Base-by-base conservation (phyloP, 1,140 invertebrate genomes). In the Nomia melanderi region DNA sequence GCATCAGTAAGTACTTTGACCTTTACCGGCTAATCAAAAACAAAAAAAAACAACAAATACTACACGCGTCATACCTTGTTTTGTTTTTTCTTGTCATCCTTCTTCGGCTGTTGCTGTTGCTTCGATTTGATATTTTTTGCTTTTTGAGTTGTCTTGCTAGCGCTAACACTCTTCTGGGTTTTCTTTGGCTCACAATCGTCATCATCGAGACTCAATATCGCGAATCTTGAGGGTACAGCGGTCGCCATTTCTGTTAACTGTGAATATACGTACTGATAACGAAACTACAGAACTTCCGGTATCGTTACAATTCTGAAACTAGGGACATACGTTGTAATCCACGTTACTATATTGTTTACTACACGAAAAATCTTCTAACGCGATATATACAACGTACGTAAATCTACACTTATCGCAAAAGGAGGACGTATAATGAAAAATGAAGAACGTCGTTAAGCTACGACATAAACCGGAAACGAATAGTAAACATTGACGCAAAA, bases 191-290 rank as follows among this genome's bases (percentile, higher is more conserved):
- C 90, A 56, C 88, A 90, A 78, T 93, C 93, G 71, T 93, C 93
- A 62, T 93, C 93, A 50, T 93, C 93, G 31, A 93, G 88, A 72
- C 92, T 91, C 12, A 93, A 90, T 36, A 93, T 91, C 65, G 93
- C 91, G 79, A 93, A 93, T 66, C 93, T 82, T n/a, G 93, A 93
- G 1, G 93, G 92, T 23, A 93, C 90, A 17, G 91, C 90, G 60
- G 91, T 91, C 83, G 92, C 92, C 91, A 92, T 93, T 91, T 88
- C 81, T 81, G 44, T 41, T 33, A 64, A 83, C 64, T 59, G 53
- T 31, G 71, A 44, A 57, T 33, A 53, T 54, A 82, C 65, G 56
- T 47, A 56, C 41, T 74, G 41, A 62, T 59, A 73, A 71, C 12
- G 23, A 69, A 54, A 59, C 64, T 70, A 70, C 64, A 62, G 53